Evolutionary conservation across 2,113 vertebrate species (phyloP).

Genomic region (Ptychochromis oligacanthus): DNA sequence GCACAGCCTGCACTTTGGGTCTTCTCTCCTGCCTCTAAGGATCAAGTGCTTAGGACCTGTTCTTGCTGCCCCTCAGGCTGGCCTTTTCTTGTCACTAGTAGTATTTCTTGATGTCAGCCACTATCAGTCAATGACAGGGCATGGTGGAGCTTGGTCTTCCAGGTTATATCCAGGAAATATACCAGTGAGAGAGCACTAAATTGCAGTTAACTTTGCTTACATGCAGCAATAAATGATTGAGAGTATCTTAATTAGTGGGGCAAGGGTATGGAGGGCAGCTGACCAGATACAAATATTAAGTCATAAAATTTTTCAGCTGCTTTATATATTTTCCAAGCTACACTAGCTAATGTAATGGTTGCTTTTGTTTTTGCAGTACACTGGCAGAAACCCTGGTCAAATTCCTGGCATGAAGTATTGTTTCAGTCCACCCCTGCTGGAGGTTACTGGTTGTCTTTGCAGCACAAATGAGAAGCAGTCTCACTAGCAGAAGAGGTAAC

Average conservation of each 20-base stretch:
- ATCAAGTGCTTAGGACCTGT: fast-evolving
- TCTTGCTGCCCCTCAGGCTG: neutral
- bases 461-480: neutral
- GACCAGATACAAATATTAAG: neutral
- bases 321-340: neutral
- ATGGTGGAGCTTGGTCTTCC: neutral
- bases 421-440: no score
- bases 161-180: neutral
- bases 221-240: neutral
- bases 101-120: neutral
- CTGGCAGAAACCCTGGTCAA: no score
- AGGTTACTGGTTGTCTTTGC: no score
- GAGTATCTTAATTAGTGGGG: neutral
- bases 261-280: neutral
- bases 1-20: neutral
- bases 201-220: neutral
- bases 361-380: no score
- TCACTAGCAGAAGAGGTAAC: neutral
- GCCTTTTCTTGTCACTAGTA: neutral
- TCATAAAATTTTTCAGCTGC: fast-evolving
- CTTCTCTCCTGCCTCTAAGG: neutral
- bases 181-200: neutral
- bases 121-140: neutral
- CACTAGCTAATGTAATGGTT: no score
- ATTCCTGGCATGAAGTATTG: no score